phyloP scores from a whole-genome alignment of 1,140 invertebrate genomes.

The Rhagoletis pomonella region DNA sequence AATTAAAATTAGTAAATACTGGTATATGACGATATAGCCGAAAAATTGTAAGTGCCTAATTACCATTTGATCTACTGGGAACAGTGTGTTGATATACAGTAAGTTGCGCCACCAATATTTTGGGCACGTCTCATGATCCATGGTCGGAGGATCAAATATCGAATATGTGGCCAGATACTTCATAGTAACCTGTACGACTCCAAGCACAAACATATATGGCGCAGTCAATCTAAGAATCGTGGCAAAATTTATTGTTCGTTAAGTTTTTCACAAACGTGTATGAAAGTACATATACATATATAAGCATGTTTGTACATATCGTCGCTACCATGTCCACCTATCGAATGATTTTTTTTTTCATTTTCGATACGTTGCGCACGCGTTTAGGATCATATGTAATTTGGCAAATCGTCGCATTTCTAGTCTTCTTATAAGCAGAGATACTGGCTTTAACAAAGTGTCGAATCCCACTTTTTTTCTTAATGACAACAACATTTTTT shows the following conservation, averaged over 20 bases:
- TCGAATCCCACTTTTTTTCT: too few species aligned
- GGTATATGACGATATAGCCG: not conserved
- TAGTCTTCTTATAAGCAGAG: too few species aligned
- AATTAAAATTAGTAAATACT: not conserved
- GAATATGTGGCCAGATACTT: slow-evolving; percentile 88
- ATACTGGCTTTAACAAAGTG: too few species aligned
- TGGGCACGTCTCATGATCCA: slow-evolving; percentile 87
- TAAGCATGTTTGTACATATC: too few species aligned
- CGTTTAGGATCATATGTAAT: too few species aligned
- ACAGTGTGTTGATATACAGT: slow-evolving; percentile 88
- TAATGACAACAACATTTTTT: too few species aligned
- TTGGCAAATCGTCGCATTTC: too few species aligned
- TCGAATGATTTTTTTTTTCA: too few species aligned
- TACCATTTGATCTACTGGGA: slow-evolving; percentile 89
- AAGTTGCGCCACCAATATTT: slow-evolving; percentile 92
- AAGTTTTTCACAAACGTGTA: not conserved
- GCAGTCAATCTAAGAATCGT: slow-evolving; percentile 80
- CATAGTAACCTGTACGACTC: slow-evolving; percentile 86
- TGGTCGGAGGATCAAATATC: slow-evolving; percentile 86
- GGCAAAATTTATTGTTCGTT: not conserved
- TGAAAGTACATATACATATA: too few species aligned
- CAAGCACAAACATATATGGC: slow-evolving; percentile 88
- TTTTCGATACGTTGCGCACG: too few species aligned
- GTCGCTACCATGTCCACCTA: too few species aligned
- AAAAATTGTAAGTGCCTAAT: too few species aligned